Percentiles rank a stretch among this genome's conserved stretches.
These are phyloP conservation scores for Brevipalpus yothersi DNA, from an alignment of 1,140 invertebrate genomes.

Conservation along the genomic window DNA sequence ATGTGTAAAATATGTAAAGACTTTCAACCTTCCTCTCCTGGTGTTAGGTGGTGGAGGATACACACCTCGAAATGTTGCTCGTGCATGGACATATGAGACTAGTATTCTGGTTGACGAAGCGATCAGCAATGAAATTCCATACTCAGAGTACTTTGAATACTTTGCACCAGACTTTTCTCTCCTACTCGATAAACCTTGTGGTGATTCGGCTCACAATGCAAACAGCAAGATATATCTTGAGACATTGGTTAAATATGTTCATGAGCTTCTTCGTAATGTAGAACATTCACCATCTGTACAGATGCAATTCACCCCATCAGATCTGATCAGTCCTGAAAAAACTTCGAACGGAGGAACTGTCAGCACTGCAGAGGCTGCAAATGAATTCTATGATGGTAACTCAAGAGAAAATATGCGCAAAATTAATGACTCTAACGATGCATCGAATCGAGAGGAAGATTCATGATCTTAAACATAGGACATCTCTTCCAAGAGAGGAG, in stretches of 20 bases:
- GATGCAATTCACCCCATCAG: conserved; percentile 70
- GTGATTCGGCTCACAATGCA: conserved; percentile 6
- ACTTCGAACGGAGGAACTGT: neutral
- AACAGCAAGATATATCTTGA: conserved; percentile 32
- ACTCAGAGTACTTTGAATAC: conserved; percentile 70
- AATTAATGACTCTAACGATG: neutral
- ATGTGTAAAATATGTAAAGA: conserved; percentile 88
- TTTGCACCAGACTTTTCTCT: conserved; percentile 84
- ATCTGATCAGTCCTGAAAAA: conserved; percentile 18
- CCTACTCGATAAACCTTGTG: conserved; percentile 27
- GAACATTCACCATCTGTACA: conserved; percentile 35
- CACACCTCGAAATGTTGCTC: conserved; percentile 83
- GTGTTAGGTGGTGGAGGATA: conserved; percentile 93
- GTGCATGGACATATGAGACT: conserved; percentile 98
- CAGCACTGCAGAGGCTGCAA: conserved; percentile 21
- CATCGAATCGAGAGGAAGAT: no score
- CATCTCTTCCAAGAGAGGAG: no score
- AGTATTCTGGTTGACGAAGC: conserved; percentile 69
- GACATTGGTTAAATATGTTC: conserved; percentile 15
- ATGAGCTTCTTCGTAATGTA: conserved; percentile 20
- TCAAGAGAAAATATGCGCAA: neutral
- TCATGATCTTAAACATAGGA: no score
- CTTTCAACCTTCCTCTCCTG: conserved; percentile 70
- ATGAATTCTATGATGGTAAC: conserved; percentile 74
- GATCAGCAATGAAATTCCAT: conserved; percentile 72